Evolutionary conservation across 30 jellyfish, hydroid and myxozoan species (phyloP).

Genomic region (Morbakka virulenta): DNA sequence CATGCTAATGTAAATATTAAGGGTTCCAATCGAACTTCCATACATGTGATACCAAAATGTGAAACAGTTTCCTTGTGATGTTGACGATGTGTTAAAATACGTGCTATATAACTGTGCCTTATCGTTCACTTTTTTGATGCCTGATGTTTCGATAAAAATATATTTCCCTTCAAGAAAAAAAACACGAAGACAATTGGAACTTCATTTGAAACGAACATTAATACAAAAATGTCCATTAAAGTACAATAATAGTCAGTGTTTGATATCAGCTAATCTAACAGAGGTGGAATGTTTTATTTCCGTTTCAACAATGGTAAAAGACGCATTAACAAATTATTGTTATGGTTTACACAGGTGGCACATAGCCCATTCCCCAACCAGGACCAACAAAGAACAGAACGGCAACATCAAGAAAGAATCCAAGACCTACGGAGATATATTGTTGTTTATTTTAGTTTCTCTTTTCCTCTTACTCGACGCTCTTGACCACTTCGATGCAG

Average conservation of each 20-base stretch:
- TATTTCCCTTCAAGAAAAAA: conserved; percentile 45
- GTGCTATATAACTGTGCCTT: conserved; percentile 70
- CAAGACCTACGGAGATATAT: no score
- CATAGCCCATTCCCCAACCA: no score
- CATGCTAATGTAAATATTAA: conserved; percentile 58
- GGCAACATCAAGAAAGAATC: no score
- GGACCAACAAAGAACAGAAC: no score
- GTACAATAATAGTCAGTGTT: not conserved
- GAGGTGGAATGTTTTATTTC: no score
- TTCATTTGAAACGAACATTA: not conserved
- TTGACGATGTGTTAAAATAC: conserved; percentile 47
- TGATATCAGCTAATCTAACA: no score
- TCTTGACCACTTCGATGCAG: no score
- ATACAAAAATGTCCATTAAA: not conserved
- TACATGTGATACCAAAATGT: conserved; percentile 84
- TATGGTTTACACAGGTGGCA: no score
- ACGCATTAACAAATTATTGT: no score
- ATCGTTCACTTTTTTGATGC: conserved; percentile 59
- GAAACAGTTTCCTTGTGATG: conserved; percentile 65
- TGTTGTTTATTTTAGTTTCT: no score
- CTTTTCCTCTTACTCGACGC: no score
- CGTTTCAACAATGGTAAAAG: no score
- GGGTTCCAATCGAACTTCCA: conserved; percentile 69
- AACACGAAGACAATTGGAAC: not conserved
- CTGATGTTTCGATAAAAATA: conserved; percentile 68